Base-by-base conservation (phyloP, 2,113 vertebrate species). In the Colius striatus region DNA sequence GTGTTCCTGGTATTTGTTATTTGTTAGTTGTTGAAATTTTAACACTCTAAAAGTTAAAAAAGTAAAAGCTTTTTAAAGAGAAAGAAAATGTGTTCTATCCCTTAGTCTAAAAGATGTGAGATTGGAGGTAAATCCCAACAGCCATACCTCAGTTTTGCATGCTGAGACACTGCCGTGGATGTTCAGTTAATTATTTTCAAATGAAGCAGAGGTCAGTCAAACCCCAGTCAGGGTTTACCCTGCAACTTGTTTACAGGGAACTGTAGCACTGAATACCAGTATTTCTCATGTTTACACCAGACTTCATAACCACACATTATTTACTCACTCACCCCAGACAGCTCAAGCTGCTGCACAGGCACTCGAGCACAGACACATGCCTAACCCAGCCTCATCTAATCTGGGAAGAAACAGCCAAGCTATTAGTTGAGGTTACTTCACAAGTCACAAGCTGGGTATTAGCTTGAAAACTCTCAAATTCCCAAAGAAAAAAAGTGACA, bases 381-480 rank as follows among this genome's bases (percentile, higher is more conserved):
- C 61, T 14, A 45, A 6, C 63, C 15, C 14, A 8, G 27, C 57
- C 16, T 3, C 36, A 6, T 9, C 68, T 60, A 9, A 47, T 34
- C 26, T 5, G 11, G 34, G 5, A 19, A 36, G 47, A 38, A 68
- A 12, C 38, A 25, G 41, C 30, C n/a, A 6, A 34, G 45, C 84
- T n/a, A 38, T 5, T 50, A 86, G 50, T 0, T 21, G 51, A 32
- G 55, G 38, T 60, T 81, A 25, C 32, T 89, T 84, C 2, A 88
- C 50, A 70, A 83, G 75, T 76, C 84, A 92, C 1, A 0, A 65
- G 71, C 30, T 55, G 10, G 14, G 75, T n/a, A 82, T 25, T 45
- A 65, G 71, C 85, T 36, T 16, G 50, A 94, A 94, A 95, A 90
- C 75, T 86, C 27, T 70, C 58, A 61, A 61, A 95, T 96, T 93